These are phyloP conservation scores for Conger conger DNA, from an alignment of 2,113 vertebrate genomes.

Conservation along the genomic window DNA sequence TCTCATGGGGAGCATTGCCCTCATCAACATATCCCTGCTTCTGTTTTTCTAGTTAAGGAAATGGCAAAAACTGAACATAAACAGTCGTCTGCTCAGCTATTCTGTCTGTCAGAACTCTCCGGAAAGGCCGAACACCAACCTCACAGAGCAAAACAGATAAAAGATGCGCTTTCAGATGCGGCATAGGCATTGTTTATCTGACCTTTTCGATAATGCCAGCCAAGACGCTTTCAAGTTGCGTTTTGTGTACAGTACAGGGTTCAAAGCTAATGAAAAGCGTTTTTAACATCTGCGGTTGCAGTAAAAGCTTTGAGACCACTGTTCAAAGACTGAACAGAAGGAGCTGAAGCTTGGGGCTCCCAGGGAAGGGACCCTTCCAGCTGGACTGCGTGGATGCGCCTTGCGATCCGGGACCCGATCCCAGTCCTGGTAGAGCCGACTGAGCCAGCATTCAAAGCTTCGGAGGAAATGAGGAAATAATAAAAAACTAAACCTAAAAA, in stretches of 20 bases:
- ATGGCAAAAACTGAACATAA: neutral
- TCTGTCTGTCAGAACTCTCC: neutral
- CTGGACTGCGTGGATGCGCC: too few species aligned
- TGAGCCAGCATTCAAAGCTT: too few species aligned
- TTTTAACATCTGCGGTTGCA: neutral
- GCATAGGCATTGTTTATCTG: neutral
- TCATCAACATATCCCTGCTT: neutral
- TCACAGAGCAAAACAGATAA: neutral
- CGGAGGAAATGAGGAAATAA: too few species aligned
- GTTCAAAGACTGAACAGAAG: too few species aligned
- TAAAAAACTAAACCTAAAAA: too few species aligned
- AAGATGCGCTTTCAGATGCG: neutral
- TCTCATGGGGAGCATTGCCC: neutral
- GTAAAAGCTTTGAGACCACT: neutral
- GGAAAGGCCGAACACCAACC: neutral
- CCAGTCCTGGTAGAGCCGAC: too few species aligned
- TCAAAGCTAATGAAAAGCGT: neutral
- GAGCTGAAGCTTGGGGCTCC: too few species aligned
- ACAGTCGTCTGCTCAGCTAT: neutral
- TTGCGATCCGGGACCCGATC: too few species aligned
- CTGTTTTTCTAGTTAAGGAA: neutral
- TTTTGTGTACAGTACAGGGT: neutral
- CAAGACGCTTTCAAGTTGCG: neutral
- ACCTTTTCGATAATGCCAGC: neutral
- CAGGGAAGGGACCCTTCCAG: too few species aligned